Evolutionary conservation across 2,797 vertebrate species (phyloP).

Genomic region (Sebastes variabilis): DNA sequence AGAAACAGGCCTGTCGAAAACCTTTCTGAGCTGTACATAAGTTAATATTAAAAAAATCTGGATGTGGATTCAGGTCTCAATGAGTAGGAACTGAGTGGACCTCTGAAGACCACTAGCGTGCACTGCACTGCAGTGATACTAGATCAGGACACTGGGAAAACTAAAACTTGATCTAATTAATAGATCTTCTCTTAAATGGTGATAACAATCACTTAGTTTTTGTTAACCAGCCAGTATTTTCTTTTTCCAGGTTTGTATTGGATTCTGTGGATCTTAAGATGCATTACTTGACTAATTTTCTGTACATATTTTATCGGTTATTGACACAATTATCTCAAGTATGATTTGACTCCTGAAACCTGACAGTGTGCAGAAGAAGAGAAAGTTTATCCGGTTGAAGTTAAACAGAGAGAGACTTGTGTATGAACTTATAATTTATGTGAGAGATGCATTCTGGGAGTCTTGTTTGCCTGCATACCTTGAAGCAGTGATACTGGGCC

Average conservation of each 20-base stretch:
- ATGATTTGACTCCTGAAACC: background rate
- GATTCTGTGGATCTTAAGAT: background rate
- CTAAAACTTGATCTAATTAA: background rate
- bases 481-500: conserved; percentile 93
- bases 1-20: background rate
- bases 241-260: background rate
- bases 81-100: background rate
- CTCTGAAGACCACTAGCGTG: background rate
- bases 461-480: conserved; percentile 83
- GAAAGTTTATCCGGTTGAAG: background rate
- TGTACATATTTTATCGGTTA: background rate
- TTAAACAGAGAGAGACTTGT: background rate
- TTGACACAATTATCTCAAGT: background rate
- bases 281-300: background rate
- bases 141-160: background rate
- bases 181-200: background rate
- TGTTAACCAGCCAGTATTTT: too few species aligned
- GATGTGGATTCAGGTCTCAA: background rate
- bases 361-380: too few species aligned
- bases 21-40: background rate
- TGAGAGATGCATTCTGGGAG: background rate
- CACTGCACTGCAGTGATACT: background rate
- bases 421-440: background rate
- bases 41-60: background rate
- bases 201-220: too few species aligned